phyloP scores from a whole-genome alignment of 2,888 invertebrate genomes.

The Drosophila rubida region DNA sequence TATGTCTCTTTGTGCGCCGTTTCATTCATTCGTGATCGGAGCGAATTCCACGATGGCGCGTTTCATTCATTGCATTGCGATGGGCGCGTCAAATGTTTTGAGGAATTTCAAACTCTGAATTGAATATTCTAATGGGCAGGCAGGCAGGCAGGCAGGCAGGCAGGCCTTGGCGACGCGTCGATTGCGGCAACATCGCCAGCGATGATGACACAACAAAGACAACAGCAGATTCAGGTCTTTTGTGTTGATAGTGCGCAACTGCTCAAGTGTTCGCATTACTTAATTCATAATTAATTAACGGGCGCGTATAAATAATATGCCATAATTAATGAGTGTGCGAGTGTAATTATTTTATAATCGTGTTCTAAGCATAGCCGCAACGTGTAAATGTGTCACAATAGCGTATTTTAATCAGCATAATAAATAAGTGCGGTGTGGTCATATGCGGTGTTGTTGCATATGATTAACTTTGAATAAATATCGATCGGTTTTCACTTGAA shows the following conservation, averaged over 20 bases:
- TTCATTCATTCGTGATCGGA: slow-evolving; percentile 68
- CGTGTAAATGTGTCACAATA: slow-evolving; percentile 18
- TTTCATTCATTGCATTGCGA: slow-evolving; percentile 56
- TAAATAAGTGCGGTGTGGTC: slow-evolving; percentile 41
- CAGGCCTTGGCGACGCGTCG: slow-evolving; percentile 48
- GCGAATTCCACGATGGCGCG: slow-evolving; percentile 52
- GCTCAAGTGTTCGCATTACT: slow-evolving; percentile 13
- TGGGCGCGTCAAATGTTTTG: slow-evolving; percentile 46
- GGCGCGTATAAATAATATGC: neutral
- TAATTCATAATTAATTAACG: slow-evolving; percentile 41
- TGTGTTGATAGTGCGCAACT: slow-evolving; percentile 18
- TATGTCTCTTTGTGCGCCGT: no score
- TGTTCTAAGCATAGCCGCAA: slow-evolving; percentile 15
- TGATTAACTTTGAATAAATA: slow-evolving; percentile 46
- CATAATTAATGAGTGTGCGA: neutral
- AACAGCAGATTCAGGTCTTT: slow-evolving; percentile 7
- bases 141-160: no score
- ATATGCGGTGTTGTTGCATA: slow-evolving; percentile 37
- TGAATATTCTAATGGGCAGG: slow-evolving; percentile 54
- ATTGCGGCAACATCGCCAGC: slow-evolving; percentile 39
- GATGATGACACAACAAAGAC: slow-evolving; percentile 7
- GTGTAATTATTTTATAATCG: slow-evolving; percentile 4
- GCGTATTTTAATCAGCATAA: slow-evolving; percentile 34
- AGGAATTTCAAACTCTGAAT: slow-evolving; percentile 33
- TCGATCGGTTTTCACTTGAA: slow-evolving; percentile 3